Percentiles rank a stretch among this genome's conserved stretches.
Evolutionary conservation across 2,888 invertebrate genomes (phyloP).

Genomic region (Archips xylosteana): DNA sequence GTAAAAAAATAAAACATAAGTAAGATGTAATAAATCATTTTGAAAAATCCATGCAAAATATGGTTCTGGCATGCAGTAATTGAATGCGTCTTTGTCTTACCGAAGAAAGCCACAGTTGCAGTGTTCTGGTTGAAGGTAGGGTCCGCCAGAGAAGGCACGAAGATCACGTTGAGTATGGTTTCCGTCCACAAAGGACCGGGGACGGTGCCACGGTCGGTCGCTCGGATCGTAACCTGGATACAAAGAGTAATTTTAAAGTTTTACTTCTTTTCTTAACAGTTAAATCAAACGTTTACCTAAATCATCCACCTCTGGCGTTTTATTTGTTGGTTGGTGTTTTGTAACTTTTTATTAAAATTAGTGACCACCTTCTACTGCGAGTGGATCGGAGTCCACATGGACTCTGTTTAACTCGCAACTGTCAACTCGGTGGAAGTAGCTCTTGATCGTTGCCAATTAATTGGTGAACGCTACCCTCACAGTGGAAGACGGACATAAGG

Average conservation of each 20-base stretch:
- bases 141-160: slow-evolving; percentile 77
- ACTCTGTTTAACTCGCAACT: no score
- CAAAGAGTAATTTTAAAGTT: slow-evolving; percentile 21
- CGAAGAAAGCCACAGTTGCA: slow-evolving; percentile 65
- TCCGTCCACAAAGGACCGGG: slow-evolving; percentile 58
- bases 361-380: no score
- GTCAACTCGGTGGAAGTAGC: no score
- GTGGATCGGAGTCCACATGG: no score
- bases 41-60: background rate
- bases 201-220: slow-evolving; percentile 78
- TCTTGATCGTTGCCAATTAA: no score
- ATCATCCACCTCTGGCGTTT: no score
- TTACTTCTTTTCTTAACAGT: background rate
- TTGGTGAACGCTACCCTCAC: no score
- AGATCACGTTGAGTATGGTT: slow-evolving; percentile 66
- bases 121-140: slow-evolving; percentile 67
- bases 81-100: slow-evolving; percentile 49
- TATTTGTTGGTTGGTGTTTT: no score
- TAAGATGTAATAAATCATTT: background rate
- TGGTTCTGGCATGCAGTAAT: background rate
- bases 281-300: no score
- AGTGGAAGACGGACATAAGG: no score
- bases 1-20: background rate
- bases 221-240: slow-evolving; percentile 75
- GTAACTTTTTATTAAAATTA: no score